These are phyloP conservation scores for Ammospiza maritima DNA, from an alignment of 2,797 vertebrate genomes.

Conservation along the genomic window DNA sequence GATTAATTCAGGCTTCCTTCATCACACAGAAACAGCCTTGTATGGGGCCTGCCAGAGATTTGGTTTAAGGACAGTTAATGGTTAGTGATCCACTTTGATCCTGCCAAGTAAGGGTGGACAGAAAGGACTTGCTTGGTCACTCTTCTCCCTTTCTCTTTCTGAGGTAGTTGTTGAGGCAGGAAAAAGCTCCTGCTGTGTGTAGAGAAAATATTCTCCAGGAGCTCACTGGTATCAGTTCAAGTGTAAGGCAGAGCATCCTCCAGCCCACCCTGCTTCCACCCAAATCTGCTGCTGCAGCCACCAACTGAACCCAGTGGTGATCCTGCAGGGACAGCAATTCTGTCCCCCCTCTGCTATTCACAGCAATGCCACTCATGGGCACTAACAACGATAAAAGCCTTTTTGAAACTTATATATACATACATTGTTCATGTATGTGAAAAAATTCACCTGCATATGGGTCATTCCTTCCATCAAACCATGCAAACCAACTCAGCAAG, in stretches of 20 bases:
- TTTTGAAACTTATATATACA: not conserved
- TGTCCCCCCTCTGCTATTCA: not conserved
- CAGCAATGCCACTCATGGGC: not conserved
- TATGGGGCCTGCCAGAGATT: not conserved
- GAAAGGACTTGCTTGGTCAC: not conserved
- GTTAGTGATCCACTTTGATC: not conserved
- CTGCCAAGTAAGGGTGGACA: not conserved
- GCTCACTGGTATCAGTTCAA: not conserved
- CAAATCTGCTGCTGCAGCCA: not conserved
- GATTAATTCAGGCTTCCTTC: not conserved
- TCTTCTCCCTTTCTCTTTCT: not conserved
- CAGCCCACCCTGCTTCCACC: not conserved
- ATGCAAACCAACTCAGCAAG: not conserved
- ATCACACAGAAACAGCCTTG: not conserved
- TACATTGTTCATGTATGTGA: not conserved
- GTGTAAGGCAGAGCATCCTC: not conserved
- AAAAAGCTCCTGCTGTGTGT: not conserved
- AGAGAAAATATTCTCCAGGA: not conserved
- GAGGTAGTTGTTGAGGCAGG: not conserved
- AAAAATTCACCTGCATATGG: not conserved
- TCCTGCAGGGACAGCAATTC: not conserved
- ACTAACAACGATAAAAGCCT: not conserved
- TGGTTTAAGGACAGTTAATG: not conserved
- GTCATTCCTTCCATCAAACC: not conserved
- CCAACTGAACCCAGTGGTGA: not conserved